These are phyloP conservation scores for Meteorus cinctellus DNA, from an alignment of 2,888 invertebrate species.

Conservation along the genomic window DNA sequence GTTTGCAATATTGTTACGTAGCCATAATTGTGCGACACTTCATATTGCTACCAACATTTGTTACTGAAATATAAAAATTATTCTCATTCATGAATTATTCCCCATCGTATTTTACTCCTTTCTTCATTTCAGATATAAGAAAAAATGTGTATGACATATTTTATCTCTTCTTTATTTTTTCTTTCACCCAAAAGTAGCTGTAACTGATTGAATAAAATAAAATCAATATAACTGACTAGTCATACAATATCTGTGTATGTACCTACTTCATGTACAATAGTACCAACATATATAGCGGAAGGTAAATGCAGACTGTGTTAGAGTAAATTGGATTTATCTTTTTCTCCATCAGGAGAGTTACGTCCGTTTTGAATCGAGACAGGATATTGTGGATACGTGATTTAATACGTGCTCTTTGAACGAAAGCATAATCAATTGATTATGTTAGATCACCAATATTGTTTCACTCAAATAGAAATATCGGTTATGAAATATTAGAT, in stretches of 20 bases:
- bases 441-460: neutral
- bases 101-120: too few species aligned
- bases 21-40: neutral
- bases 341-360: conserved; percentile 27
- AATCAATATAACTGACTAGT: conserved; percentile 5
- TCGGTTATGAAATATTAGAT: neutral
- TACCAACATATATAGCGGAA: neutral
- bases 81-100: too few species aligned
- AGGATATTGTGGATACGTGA: conserved; percentile 31
- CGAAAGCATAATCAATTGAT: conserved; percentile 4
- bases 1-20: neutral
- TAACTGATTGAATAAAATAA: neutral
- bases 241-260: neutral
- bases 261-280: neutral
- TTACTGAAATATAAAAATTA: too few species aligned
- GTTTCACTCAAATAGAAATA: too few species aligned
- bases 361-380: conserved; percentile 33
- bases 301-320: conserved; percentile 7
- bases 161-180: too few species aligned
- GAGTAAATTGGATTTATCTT: conserved; percentile 33
- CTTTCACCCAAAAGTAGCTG: neutral
- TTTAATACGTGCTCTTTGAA: conserved; percentile 24
- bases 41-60: neutral
- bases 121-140: too few species aligned
- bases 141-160: too few species aligned